Conservation (phyloP, 2,888 invertebrate genomes). For the Odontomyia ornata region DNA sequence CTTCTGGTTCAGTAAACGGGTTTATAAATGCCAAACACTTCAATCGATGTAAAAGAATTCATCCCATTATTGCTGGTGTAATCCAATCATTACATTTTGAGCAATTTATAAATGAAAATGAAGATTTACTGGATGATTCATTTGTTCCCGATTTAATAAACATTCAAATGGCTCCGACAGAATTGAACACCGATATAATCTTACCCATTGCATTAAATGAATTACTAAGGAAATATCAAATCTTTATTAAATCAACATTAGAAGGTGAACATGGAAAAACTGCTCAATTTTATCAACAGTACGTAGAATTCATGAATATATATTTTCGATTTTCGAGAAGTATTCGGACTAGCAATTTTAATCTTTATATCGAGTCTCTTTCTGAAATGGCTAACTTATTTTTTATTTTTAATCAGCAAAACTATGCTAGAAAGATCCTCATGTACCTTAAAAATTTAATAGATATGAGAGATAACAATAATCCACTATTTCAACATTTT, state of each 20-base stretch:
- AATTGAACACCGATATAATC: too few relatives aligned
- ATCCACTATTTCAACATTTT: not conserved
- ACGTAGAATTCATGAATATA: not conserved
- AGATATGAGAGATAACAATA: not conserved
- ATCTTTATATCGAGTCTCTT: not conserved
- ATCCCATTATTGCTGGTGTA: conserved; percentile 4
- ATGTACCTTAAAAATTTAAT: not conserved
- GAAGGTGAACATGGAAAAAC: not conserved
- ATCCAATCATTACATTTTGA: conserved; percentile 47
- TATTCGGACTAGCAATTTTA: too few relatives aligned
- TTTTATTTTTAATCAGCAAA: not conserved
- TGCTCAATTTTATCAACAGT: not conserved
- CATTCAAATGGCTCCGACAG: too few relatives aligned
- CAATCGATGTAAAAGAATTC: conserved; percentile 7
- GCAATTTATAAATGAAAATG: conserved; percentile 15
- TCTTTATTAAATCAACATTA: not conserved
- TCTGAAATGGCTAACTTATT: not conserved
- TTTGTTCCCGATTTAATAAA: not conserved
- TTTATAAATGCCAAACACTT: conserved; percentile 27
- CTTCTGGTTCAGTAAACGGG: conserved; percentile 39
- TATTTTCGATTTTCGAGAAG: not conserved
- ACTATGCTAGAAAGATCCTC: not conserved
- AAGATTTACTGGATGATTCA: not conserved
- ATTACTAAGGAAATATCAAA: not conserved
- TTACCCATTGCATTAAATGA: not conserved